Evolutionary conservation across 2,888 invertebrate species (phyloP).

Genomic region (Pseudococcus viburni): DNA sequence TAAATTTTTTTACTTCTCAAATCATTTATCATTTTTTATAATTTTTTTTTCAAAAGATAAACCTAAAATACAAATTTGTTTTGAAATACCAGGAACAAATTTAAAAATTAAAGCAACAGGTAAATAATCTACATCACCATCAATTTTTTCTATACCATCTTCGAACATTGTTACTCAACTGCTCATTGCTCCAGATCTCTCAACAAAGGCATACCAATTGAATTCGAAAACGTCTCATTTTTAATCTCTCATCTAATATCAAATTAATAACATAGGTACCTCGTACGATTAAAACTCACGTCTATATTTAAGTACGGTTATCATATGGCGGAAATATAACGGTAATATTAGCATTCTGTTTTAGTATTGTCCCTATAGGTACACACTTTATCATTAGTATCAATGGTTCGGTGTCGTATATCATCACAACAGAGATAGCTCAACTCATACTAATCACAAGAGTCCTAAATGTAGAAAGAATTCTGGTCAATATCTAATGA

Average conservation of each 20-base stretch:
- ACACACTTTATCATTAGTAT: slow-evolving; percentile 8
- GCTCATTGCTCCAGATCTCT: slow-evolving; percentile 5
- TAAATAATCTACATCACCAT: background rate
- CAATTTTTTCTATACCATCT: background rate
- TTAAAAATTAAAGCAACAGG: no score
- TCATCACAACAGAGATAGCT: slow-evolving; percentile 22
- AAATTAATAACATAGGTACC: slow-evolving; percentile 11
- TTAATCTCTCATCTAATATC: background rate
- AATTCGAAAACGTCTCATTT: background rate
- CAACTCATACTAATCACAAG: background rate
- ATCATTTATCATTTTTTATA: no score
- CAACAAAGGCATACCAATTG: background rate
- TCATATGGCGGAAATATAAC: slow-evolving; percentile 50
- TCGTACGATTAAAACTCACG: slow-evolving; percentile 2
- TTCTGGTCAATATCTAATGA: background rate
- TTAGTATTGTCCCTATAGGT: slow-evolving; percentile 18
- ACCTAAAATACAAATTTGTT: background rate
- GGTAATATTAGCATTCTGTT: slow-evolving; percentile 37
- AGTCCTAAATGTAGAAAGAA: background rate
- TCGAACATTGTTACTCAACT: background rate
- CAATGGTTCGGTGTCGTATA: background rate
- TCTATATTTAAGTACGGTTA: slow-evolving; percentile 18
- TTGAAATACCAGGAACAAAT: no score
- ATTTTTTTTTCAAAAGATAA: no score
- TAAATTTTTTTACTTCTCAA: no score